Conservation (phyloP, 2,797 vertebrate species). For the Poecilia picta region DNA sequence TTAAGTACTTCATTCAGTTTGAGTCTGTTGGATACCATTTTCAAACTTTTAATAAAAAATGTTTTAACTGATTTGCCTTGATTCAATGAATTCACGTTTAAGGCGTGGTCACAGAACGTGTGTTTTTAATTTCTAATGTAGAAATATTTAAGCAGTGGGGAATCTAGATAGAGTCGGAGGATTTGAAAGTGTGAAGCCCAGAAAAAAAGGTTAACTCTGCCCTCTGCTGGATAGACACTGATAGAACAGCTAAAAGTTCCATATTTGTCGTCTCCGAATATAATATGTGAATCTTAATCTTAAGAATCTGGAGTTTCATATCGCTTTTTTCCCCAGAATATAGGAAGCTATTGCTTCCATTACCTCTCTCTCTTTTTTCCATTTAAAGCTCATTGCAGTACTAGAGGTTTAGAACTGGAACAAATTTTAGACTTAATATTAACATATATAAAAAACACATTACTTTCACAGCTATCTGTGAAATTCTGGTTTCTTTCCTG, state of each 20-base stretch:
- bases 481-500: no score
- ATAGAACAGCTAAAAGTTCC: neutral
- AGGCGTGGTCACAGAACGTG: neutral
- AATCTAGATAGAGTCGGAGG: neutral
- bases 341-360: neutral
- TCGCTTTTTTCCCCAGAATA: neutral
- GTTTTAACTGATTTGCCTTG: neutral
- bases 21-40: neutral
- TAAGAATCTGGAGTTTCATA: neutral
- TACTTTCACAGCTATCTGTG: no score
- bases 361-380: neutral
- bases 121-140: neutral
- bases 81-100: neutral
- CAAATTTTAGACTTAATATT: neutral
- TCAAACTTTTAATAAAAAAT: neutral
- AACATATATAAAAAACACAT: no score
- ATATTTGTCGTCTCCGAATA: neutral
- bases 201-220: slow-evolving; percentile 5
- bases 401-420: neutral
- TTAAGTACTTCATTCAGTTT: neutral
- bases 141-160: neutral
- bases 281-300: neutral
- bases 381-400: neutral
- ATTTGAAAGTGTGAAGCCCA: neutral
- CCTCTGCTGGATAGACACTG: slow-evolving; percentile 32